Percentiles rank a stretch among this genome's conserved stretches.
These are phyloP conservation scores for Xestobium rufovillosum DNA, from an alignment of 2,888 invertebrate genomes.

Conservation along the genomic window DNA sequence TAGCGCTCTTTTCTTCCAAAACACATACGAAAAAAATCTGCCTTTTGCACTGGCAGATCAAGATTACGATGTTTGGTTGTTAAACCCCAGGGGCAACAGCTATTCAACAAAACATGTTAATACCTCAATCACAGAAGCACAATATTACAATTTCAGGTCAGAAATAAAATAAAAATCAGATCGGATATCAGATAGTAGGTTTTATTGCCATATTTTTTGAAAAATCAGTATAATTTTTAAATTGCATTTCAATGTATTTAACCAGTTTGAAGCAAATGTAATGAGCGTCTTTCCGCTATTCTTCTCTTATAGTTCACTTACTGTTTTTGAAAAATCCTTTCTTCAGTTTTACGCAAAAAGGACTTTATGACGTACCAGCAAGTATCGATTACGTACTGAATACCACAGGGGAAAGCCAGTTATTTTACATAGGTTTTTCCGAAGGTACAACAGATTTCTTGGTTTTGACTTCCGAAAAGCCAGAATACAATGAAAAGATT, in stretches of 20 bases:
- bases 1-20: slow-evolving; percentile 64
- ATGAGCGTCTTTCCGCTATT: too few species aligned
- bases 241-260: too few species aligned
- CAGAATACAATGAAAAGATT: slow-evolving; percentile 56
- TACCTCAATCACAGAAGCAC: not conserved
- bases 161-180: slow-evolving; percentile 2
- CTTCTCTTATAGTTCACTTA: too few species aligned
- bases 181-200: too few species aligned
- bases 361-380: slow-evolving; percentile 64
- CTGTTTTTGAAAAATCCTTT: not conserved
- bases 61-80: slow-evolving; percentile 74
- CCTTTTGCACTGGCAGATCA: slow-evolving; percentile 51
- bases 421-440: slow-evolving; percentile 73
- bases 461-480: slow-evolving; percentile 52
- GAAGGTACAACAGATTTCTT: slow-evolving; percentile 61
- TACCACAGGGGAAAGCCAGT: slow-evolving; percentile 46
- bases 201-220: too few species aligned
- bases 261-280: too few species aligned
- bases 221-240: too few species aligned
- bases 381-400: slow-evolving; percentile 62
- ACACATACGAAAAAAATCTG: slow-evolving; percentile 56
- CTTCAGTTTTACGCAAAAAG: slow-evolving; percentile 72
- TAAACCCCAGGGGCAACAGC: slow-evolving; percentile 68
- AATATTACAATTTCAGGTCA: not conserved
- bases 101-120: slow-evolving; percentile 52